Evolutionary conservation across 2,888 invertebrate species (phyloP), one percentile per base, ranked within the genome.

Genomic region (Parelbella ahira): DNA sequence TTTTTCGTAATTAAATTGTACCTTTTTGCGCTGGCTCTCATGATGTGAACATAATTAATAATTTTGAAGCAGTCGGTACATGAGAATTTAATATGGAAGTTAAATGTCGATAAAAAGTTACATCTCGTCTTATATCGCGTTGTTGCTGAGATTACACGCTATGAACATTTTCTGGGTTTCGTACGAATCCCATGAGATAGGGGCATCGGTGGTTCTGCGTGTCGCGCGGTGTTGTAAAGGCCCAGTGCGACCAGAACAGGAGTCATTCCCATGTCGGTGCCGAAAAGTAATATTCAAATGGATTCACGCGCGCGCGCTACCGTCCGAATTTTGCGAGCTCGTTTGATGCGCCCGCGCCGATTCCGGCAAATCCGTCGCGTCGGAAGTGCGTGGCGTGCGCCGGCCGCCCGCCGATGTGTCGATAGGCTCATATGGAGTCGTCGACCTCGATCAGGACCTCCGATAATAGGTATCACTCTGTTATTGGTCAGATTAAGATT

Each of bases 361-460:
- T 87, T 87, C 87, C 83, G 84, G 84, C 86, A 84, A 87, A 86
- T 87, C 84, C 84, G 87, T 84, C 84, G 79, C 81, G 82, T 86
- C 87, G 87, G 87, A 87, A 86, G 84, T 86, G 80, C 76, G 74
- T 76, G 75, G 76, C 73, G 78, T 75, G 80, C 74, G 71, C 65
- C 68, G 65, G 67, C 68, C 54, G 56, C 53, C 51, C 54, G 56
- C 48, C 53, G 79, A 80, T 79, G 70, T 77, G 63, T 76, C 80
- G 83, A 82, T 83, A 84, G 72, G 79, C 79, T 61, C 68, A 64
- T 62, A 63, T 67, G 61, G 64, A 72, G 84, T 77, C 86, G 69
- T 63, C 68, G 83, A 84, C 82, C 86, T 74, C 79, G 71, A 79
- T 79, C 73, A 72, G 70, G 68, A 75, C 74, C 76, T 68, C 69